phyloP scores from a whole-genome alignment of 2,113 vertebrate genomes.

The Hemibagrus wyckioides region DNA sequence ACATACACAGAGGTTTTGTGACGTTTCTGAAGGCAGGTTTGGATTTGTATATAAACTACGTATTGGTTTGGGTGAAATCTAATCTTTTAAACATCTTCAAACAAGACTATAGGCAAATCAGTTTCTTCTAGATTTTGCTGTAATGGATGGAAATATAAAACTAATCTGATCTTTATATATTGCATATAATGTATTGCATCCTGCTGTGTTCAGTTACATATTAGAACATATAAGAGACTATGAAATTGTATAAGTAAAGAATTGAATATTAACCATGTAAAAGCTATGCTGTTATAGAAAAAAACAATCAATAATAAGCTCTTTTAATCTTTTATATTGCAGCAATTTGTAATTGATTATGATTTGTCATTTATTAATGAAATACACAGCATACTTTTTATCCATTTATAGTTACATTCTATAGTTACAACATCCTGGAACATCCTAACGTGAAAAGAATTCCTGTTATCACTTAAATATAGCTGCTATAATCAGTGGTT shows the following conservation, averaged over 20 bases:
- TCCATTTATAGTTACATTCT: neutral
- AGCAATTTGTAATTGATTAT: too few species aligned
- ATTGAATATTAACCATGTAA: neutral
- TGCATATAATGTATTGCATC: neutral
- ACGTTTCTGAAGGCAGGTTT: neutral
- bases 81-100: neutral
- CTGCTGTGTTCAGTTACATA: neutral
- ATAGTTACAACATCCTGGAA: neutral
- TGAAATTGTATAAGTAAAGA: neutral
- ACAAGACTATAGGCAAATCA: neutral
- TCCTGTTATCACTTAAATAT: neutral
- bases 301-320: neutral
- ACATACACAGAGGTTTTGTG: neutral
- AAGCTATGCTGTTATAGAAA: neutral
- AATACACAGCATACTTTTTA: too few species aligned
- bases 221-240: neutral
- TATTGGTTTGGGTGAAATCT: neutral
- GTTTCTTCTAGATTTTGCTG: neutral
- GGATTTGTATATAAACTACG: neutral
- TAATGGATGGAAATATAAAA: neutral
- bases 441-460: neutral
- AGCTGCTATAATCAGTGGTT: neutral
- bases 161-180: neutral
- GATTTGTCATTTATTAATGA: too few species aligned
- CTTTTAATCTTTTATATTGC: too few species aligned